Evolutionary conservation across 2,797 vertebrate genomes (phyloP), one percentile per base, ranked within the genome.

Genomic region (Leucoraja ocellata): DNA sequence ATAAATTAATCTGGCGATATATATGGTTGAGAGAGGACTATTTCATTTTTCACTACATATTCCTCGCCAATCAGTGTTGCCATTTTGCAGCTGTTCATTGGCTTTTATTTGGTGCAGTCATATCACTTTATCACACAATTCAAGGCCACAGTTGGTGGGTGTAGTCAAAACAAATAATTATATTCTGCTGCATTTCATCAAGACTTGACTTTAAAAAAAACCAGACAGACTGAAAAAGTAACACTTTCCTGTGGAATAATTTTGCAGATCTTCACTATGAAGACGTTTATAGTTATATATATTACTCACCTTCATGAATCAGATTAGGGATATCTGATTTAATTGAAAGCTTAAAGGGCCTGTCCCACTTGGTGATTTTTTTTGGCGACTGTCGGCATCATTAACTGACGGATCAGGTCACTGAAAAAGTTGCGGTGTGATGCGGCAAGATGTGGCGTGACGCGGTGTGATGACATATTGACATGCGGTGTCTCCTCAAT

Each of bases 171-270:
- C 61, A 86, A 61, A 1, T 88, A 65, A 88, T 88, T 88, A 32
- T 88, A 63, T 88, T 88, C 83, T 88, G 28, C 28, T 5, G n/a
- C 58, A 36, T 63, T 88, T 88, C 28, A 65, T 88, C 61, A 88
- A 65, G 28, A 32, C 61, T 54, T 63, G 65, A 36, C n/a, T 88
- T 39, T 1, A 39, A 88, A 68, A 68, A 68, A 16, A 68, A 88
- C 7, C 28, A n/a, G 84, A 65, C n/a, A 11, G 5, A n/a, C 25
- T 80, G 39, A 54, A 58, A 83, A 54, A 25, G 7, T 10, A 10
- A 83, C 39, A 58, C 23, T 58, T 54, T 54, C 25, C 61, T n/a
- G 18, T 1, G 28, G n/a, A 88, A 65, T 32, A 32, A 21, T 32
- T 32, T 63, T 61, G 28, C 54, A 13, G 28, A 10, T 65, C 84